Base-by-base conservation (phyloP, 2,797 vertebrate genomes). In the Acomys russatus region DNA sequence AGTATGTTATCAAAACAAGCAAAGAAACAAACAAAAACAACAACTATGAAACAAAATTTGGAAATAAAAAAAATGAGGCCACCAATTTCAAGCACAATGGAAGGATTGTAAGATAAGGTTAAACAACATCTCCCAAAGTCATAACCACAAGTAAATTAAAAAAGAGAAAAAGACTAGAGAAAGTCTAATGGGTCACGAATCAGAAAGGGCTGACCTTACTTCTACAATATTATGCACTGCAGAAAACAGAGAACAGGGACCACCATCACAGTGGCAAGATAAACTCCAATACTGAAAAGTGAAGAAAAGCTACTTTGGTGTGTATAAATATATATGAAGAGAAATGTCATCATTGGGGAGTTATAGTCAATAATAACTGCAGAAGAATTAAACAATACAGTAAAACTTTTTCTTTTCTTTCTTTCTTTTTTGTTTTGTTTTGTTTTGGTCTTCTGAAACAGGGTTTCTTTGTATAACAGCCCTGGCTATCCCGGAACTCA, bases 131-230 rank as follows among this genome's bases (percentile, higher is more conserved):
- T 76, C 68, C 68, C 23, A 18, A 35, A 59, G 49, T 82, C 71
- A 88, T 82, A 91, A 79, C n/a, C 9, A 73, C 3, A 71, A 89
- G 82, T 49, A 93, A 80, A 83, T 79, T 9, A 87, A 94, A 95
- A 92, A 15, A 82, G 25, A 85, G 30, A 44, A 14, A n/a, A 71
- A 61, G 28, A 30, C 33, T 1, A 84, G 61, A 92, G 28, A 3
- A 63, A 66, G 9, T 33, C 10, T 44, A 88, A 92, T 79, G 44
- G 68, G 61, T 82, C 14, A 70, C 64, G 23, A 89, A n/a, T 38
- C 30, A 76, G 20, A 74, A 74, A 74, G 12, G 12, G 5, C 6
- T 86, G 44, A 56, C 49, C 30, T 88, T 23, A 38, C n/a, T 9
- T n/a, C 15, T 54, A 35, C 63, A 79, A 38, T 30, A 70, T 14